Conservation (phyloP, 2,888 invertebrate genomes). For the Leucoma salicis region DNA sequence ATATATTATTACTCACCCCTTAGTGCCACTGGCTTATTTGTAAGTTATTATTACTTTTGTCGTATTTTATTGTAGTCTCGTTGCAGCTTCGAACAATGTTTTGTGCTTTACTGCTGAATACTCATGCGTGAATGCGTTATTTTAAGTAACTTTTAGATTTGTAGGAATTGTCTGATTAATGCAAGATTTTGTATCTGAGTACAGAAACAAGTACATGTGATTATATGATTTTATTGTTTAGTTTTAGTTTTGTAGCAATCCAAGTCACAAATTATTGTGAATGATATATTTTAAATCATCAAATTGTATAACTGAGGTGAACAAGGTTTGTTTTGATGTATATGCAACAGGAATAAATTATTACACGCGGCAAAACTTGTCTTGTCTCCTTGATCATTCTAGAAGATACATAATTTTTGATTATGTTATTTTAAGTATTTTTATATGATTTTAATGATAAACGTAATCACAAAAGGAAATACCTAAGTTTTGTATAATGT, state of each 20-base stretch:
- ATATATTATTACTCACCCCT: conserved; percentile 60
- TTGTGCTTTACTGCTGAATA: conserved; percentile 81
- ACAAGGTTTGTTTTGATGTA: conserved; percentile 44
- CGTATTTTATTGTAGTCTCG: conserved; percentile 65
- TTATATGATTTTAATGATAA: conserved; percentile 56
- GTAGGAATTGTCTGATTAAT: conserved; percentile 60
- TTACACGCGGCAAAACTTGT: conserved; percentile 28
- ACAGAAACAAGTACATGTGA: conserved; percentile 76
- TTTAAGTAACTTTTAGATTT: conserved; percentile 62
- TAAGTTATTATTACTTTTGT: conserved; percentile 57
- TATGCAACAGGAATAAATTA: conserved; percentile 5
- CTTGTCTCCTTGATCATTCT: conserved; percentile 34
- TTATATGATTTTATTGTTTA: conserved; percentile 67
- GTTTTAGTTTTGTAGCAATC: conserved; percentile 48
- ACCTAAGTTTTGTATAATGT: conserved; percentile 60
- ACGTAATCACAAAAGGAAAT: conserved; percentile 54
- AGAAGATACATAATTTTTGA: conserved; percentile 42
- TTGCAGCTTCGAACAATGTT: conserved; percentile 79
- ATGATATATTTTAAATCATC: conserved; percentile 31
- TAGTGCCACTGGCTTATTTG: conserved; percentile 75
- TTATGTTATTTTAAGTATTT: conserved; percentile 42
- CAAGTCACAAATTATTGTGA: conserved; percentile 56
- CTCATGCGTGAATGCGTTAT: conserved; percentile 79
- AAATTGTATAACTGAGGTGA: conserved; percentile 40
- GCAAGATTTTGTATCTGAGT: conserved; percentile 74